Evolutionary conservation across 2,888 invertebrate species (phyloP), one percentile per base, ranked within the genome.

Genomic region (Tetranychus truncatus): DNA sequence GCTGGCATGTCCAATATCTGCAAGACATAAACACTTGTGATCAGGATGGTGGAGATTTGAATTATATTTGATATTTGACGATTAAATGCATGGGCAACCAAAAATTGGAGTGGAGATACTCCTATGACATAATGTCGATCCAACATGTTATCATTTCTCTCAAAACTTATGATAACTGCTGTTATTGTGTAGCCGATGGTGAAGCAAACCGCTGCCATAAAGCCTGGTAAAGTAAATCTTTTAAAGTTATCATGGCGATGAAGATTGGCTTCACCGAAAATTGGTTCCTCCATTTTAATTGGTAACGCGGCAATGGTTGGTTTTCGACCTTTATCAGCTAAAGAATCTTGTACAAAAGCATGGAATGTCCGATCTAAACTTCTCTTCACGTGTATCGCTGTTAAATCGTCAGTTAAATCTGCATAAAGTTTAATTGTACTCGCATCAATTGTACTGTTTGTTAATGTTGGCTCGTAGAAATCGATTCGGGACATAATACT

Each of bases 61-160:
- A 94, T 94, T 79, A 91, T 89, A 91, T 95, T 92, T 44, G 95
- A 92, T 77, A 94, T 89, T 83, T 95, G 92, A 85, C 95, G 94
- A 0, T 93, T 94, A 74, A 92, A 87, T 76, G 86, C 80, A 81
- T 85, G 77, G 83, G 83, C 69, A 81, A 82, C 76, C 79, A 81
- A 6, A 84, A 85, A 77, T 80, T 85, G 76, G 81, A 79, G 6
- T 79, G 80, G 72, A 78, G 80, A 73, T 81, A 82, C 77, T 76
- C 79, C 72, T 76, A 78, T 66, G 4, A 76, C 76, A 65, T 92
- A 91, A 75, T 92, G 92, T 78, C 95, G 86, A 84, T 95, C 94
- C 80, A 95, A 83, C 67, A 95, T 85, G 4, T 95, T 92, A 81
- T 92, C 92, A 86, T 90, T 92, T 80, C 92, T 87, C 82, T 93